Evolutionary conservation across 1,140 invertebrate genomes (phyloP).

Genomic region (Ostrea denselamellosa): DNA sequence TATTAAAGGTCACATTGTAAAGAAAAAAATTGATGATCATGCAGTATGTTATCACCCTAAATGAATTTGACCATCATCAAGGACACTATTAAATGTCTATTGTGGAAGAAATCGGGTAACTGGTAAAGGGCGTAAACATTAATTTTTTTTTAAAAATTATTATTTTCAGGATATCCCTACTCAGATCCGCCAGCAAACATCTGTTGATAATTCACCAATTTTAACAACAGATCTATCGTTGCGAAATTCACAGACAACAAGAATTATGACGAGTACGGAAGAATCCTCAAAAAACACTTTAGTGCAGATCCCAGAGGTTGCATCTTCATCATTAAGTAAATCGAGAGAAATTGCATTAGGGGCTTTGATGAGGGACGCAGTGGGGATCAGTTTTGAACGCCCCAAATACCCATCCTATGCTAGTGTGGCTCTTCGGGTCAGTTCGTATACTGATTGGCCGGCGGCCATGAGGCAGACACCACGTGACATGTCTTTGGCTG

Average conservation of each 20-base stretch:
- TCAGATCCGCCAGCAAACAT: neutral
- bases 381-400: constrained; percentile 42
- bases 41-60: too few species aligned
- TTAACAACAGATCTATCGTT: neutral
- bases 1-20: too few species aligned
- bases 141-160: neutral
- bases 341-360: neutral
- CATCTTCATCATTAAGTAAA: neutral
- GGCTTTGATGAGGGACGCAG: neutral
- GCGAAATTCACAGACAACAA: neutral
- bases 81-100: too few species aligned
- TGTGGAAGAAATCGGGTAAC: too few species aligned
- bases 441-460: constrained; percentile 57
- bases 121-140: too few species aligned
- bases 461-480: constrained; percentile 43
- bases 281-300: neutral
- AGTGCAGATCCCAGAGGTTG: neutral
- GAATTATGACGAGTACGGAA: neutral
- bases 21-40: too few species aligned
- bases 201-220: neutral
- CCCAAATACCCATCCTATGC: constrained; percentile 53
- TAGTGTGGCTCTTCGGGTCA: constrained; percentile 49
- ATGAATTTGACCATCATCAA: too few species aligned
- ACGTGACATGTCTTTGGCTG: constrained; percentile 59
- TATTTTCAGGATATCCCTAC: neutral